Evolutionary conservation across 2,797 vertebrate genomes (phyloP).

Genomic region (Phyllotis vaccarum): DNA sequence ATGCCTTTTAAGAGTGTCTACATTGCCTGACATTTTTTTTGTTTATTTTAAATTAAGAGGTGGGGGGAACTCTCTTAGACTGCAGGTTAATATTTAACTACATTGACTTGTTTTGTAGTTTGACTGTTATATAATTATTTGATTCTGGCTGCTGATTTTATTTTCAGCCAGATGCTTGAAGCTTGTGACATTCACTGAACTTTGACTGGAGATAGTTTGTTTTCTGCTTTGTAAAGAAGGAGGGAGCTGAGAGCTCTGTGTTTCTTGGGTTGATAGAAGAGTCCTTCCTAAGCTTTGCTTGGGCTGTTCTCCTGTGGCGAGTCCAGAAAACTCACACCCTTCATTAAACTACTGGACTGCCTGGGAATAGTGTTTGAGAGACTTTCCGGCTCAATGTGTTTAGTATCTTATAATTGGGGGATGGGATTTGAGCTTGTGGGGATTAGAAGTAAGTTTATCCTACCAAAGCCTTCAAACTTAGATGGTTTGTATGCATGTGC

Average conservation of each 20-base stretch:
- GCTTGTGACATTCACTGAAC: conserved; percentile 35
- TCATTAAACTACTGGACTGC: background rate
- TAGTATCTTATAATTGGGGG: background rate
- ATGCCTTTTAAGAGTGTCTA: conserved; percentile 33
- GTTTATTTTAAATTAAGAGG: conserved; percentile 71
- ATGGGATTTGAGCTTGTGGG: background rate
- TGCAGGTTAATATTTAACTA: conserved; percentile 79
- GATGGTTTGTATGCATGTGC: background rate
- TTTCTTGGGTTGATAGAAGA: background rate
- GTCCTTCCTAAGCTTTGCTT: background rate
- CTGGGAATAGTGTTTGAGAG: background rate
- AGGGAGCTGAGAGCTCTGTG: background rate
- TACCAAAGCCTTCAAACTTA: no score
- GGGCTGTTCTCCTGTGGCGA: background rate
- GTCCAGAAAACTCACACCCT: background rate
- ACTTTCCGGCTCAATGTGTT: background rate
- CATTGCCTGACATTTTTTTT: conserved; percentile 38
- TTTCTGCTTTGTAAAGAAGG: conserved; percentile 15
- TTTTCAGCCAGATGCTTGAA: conserved; percentile 26
- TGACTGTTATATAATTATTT: conserved; percentile 59
- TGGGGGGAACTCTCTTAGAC: conserved; percentile 45
- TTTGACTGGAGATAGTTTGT: background rate
- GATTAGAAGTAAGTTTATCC: background rate
- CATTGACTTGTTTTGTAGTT: conserved; percentile 58
- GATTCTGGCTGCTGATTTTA: conserved; percentile 49